Percentiles rank a stretch among this genome's conserved stretches.
Evolutionary conservation across 2,113 vertebrate species (phyloP).

Genomic region (Odocoileus virginianus): DNA sequence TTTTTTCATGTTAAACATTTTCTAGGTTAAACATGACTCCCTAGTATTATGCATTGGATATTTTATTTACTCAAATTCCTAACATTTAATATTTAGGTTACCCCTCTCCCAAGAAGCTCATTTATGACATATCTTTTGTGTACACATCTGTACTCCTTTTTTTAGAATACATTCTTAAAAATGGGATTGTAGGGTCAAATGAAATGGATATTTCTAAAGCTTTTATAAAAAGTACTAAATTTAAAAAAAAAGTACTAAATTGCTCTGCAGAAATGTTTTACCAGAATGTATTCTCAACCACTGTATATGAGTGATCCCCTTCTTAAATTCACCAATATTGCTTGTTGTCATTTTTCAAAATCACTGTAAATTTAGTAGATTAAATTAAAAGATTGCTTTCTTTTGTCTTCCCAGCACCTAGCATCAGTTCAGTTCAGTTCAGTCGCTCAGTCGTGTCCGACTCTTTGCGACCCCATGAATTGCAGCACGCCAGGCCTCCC

Average conservation of each 20-base stretch:
- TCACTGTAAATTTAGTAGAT: not conserved
- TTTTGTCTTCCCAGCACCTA: not conserved
- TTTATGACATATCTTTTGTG: not conserved
- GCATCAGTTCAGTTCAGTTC: too few species aligned
- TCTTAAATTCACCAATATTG: not conserved
- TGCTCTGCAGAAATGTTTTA: not conserved
- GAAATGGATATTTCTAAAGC: not conserved
- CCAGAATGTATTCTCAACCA: not conserved
- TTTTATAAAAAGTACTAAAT: not conserved
- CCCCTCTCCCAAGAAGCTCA: not conserved
- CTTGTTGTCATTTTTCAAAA: slow-evolving; percentile 1
- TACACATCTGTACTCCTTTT: not conserved
- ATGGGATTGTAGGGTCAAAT: not conserved
- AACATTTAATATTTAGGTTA: not conserved
- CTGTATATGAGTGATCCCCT: not conserved
- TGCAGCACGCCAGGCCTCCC: too few species aligned
- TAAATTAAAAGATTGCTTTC: not conserved
- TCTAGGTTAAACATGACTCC: not conserved
- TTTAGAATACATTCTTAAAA: slow-evolving; percentile 8
- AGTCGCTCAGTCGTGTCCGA: too few species aligned
- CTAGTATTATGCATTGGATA: not conserved
- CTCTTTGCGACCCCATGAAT: too few species aligned
- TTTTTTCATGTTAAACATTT: not conserved
- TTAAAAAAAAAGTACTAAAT: not conserved
- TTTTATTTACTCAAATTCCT: not conserved